Conservation (phyloP, 92 coral and sea anemone species). For the Palythoa heliodiscus region DNA sequence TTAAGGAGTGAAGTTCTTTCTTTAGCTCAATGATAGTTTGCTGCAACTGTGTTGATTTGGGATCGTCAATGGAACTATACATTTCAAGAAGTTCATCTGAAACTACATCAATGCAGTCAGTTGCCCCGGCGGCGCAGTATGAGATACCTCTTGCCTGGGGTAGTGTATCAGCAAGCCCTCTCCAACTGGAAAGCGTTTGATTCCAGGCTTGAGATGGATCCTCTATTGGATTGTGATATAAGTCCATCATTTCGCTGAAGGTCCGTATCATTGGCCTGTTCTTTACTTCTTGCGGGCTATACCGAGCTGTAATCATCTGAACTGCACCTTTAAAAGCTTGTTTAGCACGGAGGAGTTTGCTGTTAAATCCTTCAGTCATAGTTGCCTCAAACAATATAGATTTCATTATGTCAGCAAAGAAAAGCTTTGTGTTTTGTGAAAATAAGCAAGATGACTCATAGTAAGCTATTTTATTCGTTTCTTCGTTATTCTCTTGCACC, state of each 20-base stretch:
- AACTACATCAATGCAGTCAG: slow-evolving; percentile 56
- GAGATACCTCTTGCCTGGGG: slow-evolving; percentile 49
- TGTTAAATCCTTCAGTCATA: slow-evolving; percentile 22
- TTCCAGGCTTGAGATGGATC: slow-evolving; percentile 53
- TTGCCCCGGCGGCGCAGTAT: slow-evolving; percentile 59
- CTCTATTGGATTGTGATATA: slow-evolving; percentile 12
- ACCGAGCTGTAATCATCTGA: slow-evolving; percentile 3
- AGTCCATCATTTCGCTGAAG: slow-evolving; percentile 12
- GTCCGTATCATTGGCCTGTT: slow-evolving; percentile 32
- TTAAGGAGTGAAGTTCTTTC: slow-evolving; percentile 30
- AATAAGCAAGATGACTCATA: slow-evolving; percentile 41
- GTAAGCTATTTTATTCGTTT: neutral
- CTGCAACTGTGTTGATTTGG: slow-evolving; percentile 51
- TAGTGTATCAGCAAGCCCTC: slow-evolving; percentile 57
- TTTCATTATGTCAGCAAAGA: slow-evolving; percentile 46
- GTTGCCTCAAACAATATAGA: slow-evolving; percentile 28
- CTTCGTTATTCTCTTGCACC: neutral
- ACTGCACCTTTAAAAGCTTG: slow-evolving; percentile 26
- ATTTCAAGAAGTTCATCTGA: slow-evolving; percentile 54
- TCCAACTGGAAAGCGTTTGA: slow-evolving; percentile 61
- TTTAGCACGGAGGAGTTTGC: slow-evolving; percentile 14
- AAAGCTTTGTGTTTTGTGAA: slow-evolving; percentile 19
- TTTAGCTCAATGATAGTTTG: slow-evolving; percentile 37
- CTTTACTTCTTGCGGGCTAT: neutral
- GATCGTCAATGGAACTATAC: slow-evolving; percentile 56